Base-by-base conservation (phyloP, 2,113 vertebrate genomes). In the Eretmodus cyanostictus region DNA sequence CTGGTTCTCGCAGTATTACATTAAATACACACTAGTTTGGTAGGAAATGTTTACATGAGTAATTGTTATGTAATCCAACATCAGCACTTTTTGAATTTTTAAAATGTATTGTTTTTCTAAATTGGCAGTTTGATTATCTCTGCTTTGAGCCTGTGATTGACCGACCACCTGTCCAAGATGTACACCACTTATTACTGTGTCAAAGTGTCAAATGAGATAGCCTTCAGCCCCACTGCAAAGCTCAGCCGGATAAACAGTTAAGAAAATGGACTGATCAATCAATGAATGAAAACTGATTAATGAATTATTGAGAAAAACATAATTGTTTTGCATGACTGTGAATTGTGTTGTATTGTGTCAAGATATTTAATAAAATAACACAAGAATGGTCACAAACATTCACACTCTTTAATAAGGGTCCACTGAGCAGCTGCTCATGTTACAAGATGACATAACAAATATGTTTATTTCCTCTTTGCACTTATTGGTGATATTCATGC, bases 311-410 rank as follows among this genome's bases (percentile, higher is more conserved):
- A 51, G 10, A 0, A 66, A 22, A 38, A 38, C 34, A 22, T 0
- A 0, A 66, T 1, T 36, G 1, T 66, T 66, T 38, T 0, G 2
- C 19, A 22, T 22, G 34, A 22, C 61, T 38, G 61, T 66, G 16
- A 78, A 73, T 16, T 45, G 38, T 16, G 2, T 7, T 71, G 9
- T 31, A 0, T 0, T 76, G 14, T 49, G 71, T 45, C 68, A 27
- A 16, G 8, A 45, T 45, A 17, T 73, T 47, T 47, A 73, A 73
- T 73, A 45, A 11, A 73, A 73, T 22, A 38, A 68, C 34, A 13
- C 61, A 68, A 38, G 0, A 19, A 68, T 68, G 61, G 34, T 68
- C 34, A 38, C 61, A 68, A 68, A 38, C 61, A 66, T 66, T 38
- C 10, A 66, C 34, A 66, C 19, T 68, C 34, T 66, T 66, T 66